Percentiles rank a stretch among this genome's conserved stretches.
Evolutionary conservation across 2,888 invertebrate genomes (phyloP).

Genomic region (Bellardia pandia): DNA sequence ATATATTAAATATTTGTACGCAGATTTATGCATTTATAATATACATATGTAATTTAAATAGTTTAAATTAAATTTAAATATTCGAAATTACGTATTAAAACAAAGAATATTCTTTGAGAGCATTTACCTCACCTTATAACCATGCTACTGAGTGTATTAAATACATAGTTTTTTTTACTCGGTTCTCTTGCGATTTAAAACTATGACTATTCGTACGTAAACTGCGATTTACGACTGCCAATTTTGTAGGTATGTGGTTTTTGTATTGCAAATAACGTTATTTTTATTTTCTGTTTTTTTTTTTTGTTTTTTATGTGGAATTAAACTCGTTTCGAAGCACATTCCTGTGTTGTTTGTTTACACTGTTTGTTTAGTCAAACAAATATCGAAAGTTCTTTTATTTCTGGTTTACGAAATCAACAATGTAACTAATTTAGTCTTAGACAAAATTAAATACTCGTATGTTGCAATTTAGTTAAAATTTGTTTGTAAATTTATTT

Average conservation of each 20-base stretch:
- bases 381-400: conserved; percentile 34
- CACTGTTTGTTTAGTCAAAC: not conserved
- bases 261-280: conserved; percentile 29
- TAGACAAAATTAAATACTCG: not conserved
- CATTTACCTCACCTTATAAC: not conserved
- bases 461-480: conserved; percentile 17
- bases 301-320: not conserved
- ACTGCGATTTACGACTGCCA: conserved; percentile 3
- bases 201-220: conserved; percentile 3
- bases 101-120: no score
- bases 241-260: conserved; percentile 40
- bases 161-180: not conserved
- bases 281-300: not conserved
- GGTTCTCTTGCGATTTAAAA: not conserved
- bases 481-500: not conserved
- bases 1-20: no score
- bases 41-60: no score
- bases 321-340: conserved; percentile 33
- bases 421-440: conserved; percentile 3
- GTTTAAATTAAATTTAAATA: no score
- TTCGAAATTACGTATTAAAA: no score
- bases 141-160: not conserved
- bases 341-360: conserved; percentile 7
- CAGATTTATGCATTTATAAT: no score
- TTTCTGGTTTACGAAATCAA: conserved; percentile 46